Evolutionary conservation across 2,113 vertebrate genomes (phyloP).

Genomic region (Antechinus stuartii): DNA sequence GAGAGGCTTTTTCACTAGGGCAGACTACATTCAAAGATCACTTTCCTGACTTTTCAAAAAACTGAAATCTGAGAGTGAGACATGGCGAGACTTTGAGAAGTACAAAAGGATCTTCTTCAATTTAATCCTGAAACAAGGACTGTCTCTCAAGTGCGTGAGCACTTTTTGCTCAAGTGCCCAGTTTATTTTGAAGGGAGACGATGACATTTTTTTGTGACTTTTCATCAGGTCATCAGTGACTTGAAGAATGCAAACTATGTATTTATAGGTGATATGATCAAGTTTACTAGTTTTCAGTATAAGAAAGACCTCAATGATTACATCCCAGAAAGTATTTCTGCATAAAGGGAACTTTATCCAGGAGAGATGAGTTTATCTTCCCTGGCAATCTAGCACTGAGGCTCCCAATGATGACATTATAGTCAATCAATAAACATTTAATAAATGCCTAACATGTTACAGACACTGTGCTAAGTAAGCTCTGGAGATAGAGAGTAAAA

Average conservation of each 20-base stretch:
- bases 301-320: conserved; percentile 90
- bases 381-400: no score
- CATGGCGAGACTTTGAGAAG: conserved; percentile 90
- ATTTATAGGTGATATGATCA: conserved; percentile 94
- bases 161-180: conserved; percentile 81
- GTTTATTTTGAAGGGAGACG: conserved; percentile 91
- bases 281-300: conserved; percentile 90
- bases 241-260: conserved; percentile 87
- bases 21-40: conserved; percentile 82
- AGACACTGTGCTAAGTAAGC: no score
- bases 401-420: no score
- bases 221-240: conserved; percentile 86
- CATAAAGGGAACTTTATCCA: conserved; percentile 76
- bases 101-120: conserved; percentile 93
- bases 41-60: conserved; percentile 87
- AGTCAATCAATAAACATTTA: no score
- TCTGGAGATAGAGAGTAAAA: no score
- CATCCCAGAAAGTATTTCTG: conserved; percentile 90
- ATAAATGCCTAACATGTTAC: no score
- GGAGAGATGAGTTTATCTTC: no score
- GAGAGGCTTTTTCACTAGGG: conserved; percentile 89
- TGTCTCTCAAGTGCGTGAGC: conserved; percentile 91
- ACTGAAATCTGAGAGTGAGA: conserved; percentile 86
- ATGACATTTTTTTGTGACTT: conserved; percentile 93
- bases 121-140: conserved; percentile 91